Conservation (phyloP, 2,113 vertebrate species). For the Rhea pennata region DNA sequence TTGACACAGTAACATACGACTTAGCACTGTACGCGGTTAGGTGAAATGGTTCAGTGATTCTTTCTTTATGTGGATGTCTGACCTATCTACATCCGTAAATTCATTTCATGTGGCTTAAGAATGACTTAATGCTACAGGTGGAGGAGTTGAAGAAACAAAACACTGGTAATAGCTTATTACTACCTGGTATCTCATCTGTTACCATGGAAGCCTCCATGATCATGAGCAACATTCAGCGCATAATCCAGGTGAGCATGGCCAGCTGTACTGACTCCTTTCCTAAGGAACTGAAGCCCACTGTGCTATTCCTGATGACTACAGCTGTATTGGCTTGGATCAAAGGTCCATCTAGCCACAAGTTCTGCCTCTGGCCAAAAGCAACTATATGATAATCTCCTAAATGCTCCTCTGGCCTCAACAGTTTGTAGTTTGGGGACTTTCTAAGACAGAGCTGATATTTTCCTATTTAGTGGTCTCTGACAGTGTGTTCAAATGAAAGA, state of each 20-base stretch:
- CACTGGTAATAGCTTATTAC: conserved; percentile 69
- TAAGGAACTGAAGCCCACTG: background rate
- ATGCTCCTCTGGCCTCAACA: background rate
- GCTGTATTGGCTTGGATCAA: background rate
- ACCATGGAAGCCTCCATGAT: conserved; percentile 96
- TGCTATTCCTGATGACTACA: background rate
- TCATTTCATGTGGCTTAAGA: background rate
- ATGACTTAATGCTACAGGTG: conserved; percentile 76
- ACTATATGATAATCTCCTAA: background rate
- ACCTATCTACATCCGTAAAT: background rate
- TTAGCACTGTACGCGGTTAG: background rate
- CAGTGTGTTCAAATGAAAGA: background rate
- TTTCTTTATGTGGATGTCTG: background rate
- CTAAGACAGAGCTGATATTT: background rate
- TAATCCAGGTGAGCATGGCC: conserved; percentile 86
- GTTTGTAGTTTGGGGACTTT: background rate
- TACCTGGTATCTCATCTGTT: conserved; percentile 82
- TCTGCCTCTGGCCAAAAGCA: background rate
- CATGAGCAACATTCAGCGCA: conserved; percentile 93
- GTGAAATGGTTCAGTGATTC: background rate
- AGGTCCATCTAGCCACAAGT: background rate
- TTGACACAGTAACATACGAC: background rate
- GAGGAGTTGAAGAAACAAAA: conserved; percentile 87
- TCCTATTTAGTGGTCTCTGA: background rate
- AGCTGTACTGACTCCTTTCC: rapidly evolving